phyloP scores from a whole-genome alignment of 2,888 invertebrate species.

The Zaprionus obscuricornis region DNA sequence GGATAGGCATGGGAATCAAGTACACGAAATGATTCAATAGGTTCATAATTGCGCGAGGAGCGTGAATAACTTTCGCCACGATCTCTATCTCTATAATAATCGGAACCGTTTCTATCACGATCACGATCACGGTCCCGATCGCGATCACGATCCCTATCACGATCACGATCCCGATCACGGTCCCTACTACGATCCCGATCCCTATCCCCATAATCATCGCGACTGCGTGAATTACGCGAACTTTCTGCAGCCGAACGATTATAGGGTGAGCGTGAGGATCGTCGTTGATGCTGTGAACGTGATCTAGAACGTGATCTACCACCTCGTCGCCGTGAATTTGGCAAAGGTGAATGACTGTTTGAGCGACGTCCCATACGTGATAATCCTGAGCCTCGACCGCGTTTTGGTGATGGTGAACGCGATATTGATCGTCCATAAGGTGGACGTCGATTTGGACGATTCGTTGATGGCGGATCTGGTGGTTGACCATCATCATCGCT shows the following conservation, averaged over 20 bases:
- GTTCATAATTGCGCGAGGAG: constrained; percentile 46
- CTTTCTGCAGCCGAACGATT: constrained; percentile 36
- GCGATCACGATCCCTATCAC: constrained; percentile 34
- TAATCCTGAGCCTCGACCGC: constrained; percentile 27
- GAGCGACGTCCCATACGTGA: constrained; percentile 32
- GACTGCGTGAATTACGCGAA: constrained; percentile 33
- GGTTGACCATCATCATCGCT: constrained; percentile 76
- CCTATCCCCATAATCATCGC: constrained; percentile 29
- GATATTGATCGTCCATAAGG: constrained; percentile 45
- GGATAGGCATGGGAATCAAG: constrained; percentile 80
- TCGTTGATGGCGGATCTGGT: constrained; percentile 11
- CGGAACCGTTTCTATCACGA: too few relatives aligned
- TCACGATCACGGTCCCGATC: constrained; percentile 21
- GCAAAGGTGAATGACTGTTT: constrained; percentile 46
- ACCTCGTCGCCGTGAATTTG: constrained; percentile 29
- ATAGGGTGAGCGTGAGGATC: constrained; percentile 53
- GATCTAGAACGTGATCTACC: constrained; percentile 34
- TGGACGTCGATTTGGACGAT: constrained; percentile 40
- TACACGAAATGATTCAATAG: constrained; percentile 69
- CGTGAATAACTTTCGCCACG: constrained; percentile 36
- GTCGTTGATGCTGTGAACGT: constrained; percentile 32
- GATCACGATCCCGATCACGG: constrained; percentile 20
- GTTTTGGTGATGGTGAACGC: constrained; percentile 49
- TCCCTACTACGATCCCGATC: constrained; percentile 9
- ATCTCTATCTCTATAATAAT: neutral